phyloP scores from a whole-genome alignment of 2,888 invertebrate genomes.

The Caenorhabditis panamensis region DNA sequence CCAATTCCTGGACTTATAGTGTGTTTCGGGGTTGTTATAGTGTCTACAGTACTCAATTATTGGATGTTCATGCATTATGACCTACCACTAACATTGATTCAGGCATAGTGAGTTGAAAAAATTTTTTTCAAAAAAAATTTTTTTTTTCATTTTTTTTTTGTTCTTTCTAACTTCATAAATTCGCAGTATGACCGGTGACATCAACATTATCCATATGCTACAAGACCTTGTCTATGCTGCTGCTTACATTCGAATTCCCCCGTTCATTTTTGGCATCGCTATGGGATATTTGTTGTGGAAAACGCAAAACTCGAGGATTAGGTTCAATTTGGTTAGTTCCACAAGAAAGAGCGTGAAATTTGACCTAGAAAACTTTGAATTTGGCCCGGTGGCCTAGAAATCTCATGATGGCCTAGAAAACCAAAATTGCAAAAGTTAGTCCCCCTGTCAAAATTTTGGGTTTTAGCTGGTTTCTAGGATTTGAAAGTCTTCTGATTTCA shows the following conservation, averaged over 20 bases:
- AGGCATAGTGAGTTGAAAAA: slow-evolving; percentile 45
- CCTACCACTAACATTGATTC: slow-evolving; percentile 47
- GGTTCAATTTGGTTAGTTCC: slow-evolving; percentile 36
- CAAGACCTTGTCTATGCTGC: slow-evolving; percentile 55
- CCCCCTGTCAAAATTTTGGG: not conserved
- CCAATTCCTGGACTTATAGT: slow-evolving; percentile 34
- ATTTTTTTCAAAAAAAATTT: not conserved
- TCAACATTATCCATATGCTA: slow-evolving; percentile 36
- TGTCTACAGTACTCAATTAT: slow-evolving; percentile 37
- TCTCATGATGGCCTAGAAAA: not conserved
- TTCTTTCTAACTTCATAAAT: not conserved
- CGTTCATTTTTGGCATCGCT: slow-evolving; percentile 81
- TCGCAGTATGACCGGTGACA: slow-evolving; percentile 48
- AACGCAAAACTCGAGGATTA: slow-evolving; percentile 35
- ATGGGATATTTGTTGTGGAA: slow-evolving; percentile 81
- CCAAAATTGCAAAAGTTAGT: not conserved
- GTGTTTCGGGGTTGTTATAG: not conserved
- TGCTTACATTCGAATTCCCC: slow-evolving; percentile 79
- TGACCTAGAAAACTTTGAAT: not conserved
- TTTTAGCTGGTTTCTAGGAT: not conserved
- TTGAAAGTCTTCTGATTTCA: not conserved
- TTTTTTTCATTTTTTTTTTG: not conserved
- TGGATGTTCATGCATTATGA: slow-evolving; percentile 38
- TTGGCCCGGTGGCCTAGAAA: not conserved
- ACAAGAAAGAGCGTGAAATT: not conserved